Evolutionary conservation across 2,888 invertebrate genomes (phyloP).

Genomic region (Cordilura impudica): DNA sequence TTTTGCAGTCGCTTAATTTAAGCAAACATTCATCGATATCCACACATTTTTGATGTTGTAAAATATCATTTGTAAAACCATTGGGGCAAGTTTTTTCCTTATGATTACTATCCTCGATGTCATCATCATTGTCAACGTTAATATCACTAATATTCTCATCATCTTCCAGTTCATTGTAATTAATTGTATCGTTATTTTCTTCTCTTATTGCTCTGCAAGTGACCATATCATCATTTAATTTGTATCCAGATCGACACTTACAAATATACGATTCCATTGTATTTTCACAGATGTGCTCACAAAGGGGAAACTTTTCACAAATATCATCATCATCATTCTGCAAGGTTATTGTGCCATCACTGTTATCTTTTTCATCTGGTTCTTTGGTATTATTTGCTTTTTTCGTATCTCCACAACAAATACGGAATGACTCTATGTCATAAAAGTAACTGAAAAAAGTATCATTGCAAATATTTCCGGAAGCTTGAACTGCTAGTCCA

Average conservation of each 20-base stretch:
- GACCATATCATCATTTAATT: constrained; percentile 79
- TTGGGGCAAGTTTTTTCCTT: constrained; percentile 73
- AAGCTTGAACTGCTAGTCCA: constrained; percentile 81
- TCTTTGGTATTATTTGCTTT: neutral
- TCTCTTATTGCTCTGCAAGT: constrained; percentile 74
- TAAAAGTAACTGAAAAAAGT: constrained; percentile 77
- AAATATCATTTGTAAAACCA: constrained; percentile 77
- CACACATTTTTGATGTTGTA: constrained; percentile 76
- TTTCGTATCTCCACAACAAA: constrained; percentile 80
- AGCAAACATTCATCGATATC: constrained; percentile 86
- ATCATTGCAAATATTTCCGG: constrained; percentile 79
- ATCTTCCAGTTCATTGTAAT: constrained; percentile 27
- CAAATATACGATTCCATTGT: constrained; percentile 80
- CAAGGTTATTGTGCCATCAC: constrained; percentile 68
- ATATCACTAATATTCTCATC: constrained; percentile 15
- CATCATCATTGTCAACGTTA: constrained; percentile 20
- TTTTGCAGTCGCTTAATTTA: constrained; percentile 82
- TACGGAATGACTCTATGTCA: constrained; percentile 80
- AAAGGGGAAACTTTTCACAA: constrained; percentile 79
- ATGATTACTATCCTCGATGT: neutral
- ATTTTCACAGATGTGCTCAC: constrained; percentile 81
- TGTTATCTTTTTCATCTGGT: neutral
- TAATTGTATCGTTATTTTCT: constrained; percentile 1
- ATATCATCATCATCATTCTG: constrained; percentile 78
- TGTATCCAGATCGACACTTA: constrained; percentile 78